Evolutionary conservation across 1,140 invertebrate species (phyloP), one percentile per base, ranked within the genome.

Genomic region (Kradibia gibbosae): DNA sequence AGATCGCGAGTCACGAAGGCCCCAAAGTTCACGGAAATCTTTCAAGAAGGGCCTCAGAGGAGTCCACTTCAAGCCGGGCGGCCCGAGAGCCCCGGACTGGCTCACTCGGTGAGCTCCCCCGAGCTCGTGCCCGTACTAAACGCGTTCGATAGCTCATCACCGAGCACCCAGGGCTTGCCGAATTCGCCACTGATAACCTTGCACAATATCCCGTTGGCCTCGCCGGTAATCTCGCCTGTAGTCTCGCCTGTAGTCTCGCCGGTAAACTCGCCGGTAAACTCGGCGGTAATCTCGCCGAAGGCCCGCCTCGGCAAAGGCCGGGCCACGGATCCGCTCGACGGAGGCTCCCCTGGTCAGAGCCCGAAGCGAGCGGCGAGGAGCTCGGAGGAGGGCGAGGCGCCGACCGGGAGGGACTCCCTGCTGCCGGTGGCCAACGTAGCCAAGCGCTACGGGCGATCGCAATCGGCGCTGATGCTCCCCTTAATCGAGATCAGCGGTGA

Each of bases 71-170:
- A 57, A 45, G 50, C 50, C 5, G 5, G 57, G 10, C 57, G 81
- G 36, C 76, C 78, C 22, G 81, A 82, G n/a, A 80, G 67, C 53
- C 84, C 86, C 39, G 86, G 86, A 5, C 82, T 91, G 42, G 84
- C 88, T 8, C 90, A 91, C 65, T 91, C 91, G 10, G 36, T 88
- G 25, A 91, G 91, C 80, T 91, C 90, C n/a, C 91, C 91, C n/a
- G 90, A 91, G 42, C 80, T 91, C 22, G 17, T 70, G 55, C 76
- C 81, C 10, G 39, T 76, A 31, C 25, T 55, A 22, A 76, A 71
- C 74, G 65, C 77, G 34, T 28, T 72, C 15, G 50, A 57, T 50
- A 67, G 42, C 13, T 28, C n/a, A 13, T 88, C 87, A 48, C 82
- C 86, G n/a, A 87, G 0, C 13, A 28, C 60, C 87, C 20, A 71